These are phyloP conservation scores for Himalopsyche kuldschensis DNA, from an alignment of 2,888 invertebrate species.

Conservation along the genomic window DNA sequence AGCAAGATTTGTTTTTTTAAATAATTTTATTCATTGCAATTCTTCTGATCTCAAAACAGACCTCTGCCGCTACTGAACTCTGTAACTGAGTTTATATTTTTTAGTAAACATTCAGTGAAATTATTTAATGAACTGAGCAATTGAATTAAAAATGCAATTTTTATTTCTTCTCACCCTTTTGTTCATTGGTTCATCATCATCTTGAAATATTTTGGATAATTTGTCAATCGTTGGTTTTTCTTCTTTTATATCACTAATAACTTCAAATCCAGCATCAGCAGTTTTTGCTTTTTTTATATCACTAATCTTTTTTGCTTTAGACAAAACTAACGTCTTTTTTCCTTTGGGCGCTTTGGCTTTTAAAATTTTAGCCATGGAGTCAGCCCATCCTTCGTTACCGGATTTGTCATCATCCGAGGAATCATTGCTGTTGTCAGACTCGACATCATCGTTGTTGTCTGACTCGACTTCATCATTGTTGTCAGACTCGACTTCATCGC, in stretches of 20 bases:
- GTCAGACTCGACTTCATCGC: background rate
- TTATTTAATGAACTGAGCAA: background rate
- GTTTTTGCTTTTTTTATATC: constrained; percentile 56
- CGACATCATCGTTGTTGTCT: background rate
- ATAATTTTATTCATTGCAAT: too few relatives aligned
- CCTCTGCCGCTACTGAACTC: background rate
- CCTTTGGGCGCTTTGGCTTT: constrained; percentile 73
- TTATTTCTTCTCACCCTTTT: constrained; percentile 44
- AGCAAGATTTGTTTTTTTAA: too few relatives aligned
- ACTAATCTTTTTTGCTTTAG: constrained; percentile 75
- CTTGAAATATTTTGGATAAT: constrained; percentile 45
- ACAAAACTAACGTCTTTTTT: constrained; percentile 74
- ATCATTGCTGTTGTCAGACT: background rate
- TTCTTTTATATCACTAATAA: constrained; percentile 61
- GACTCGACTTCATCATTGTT: background rate
- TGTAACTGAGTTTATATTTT: background rate
- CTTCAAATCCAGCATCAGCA: constrained; percentile 65
- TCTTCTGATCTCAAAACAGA: too few relatives aligned
- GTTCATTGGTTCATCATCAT: constrained; percentile 44
- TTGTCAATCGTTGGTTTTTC: constrained; percentile 48
- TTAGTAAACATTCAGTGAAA: background rate
- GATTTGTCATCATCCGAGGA: constrained; percentile 11
- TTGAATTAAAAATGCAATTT: background rate
- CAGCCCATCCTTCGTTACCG: constrained; percentile 68
- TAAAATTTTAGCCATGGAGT: constrained; percentile 79